Conservation (phyloP, 2,888 invertebrate genomes). For the Hololepta plana region DNA sequence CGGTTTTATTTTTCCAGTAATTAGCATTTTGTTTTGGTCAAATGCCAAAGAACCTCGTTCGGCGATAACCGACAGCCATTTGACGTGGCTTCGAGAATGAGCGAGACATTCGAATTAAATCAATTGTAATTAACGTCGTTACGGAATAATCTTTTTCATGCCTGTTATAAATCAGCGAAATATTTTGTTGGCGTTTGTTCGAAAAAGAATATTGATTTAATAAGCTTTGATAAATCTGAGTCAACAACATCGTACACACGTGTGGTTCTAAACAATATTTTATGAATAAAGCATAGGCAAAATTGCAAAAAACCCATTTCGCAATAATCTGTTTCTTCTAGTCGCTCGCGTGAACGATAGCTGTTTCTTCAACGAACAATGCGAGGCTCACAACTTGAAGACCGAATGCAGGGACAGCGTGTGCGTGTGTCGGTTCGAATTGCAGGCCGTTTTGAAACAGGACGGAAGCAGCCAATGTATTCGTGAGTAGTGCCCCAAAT, state of each 20-base stretch:
- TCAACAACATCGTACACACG: neutral
- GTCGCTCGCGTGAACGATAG: constrained; percentile 64
- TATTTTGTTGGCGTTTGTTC: constrained; percentile 2
- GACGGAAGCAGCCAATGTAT: constrained; percentile 59
- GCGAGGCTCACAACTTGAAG: constrained; percentile 51
- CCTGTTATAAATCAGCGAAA: no score
- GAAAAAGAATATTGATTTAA: neutral
- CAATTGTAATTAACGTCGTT: no score
- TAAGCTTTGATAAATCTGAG: neutral
- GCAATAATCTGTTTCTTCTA: constrained; percentile 28
- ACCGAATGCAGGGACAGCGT: constrained; percentile 66
- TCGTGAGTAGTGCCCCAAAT: constrained; percentile 32
- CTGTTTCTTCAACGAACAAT: constrained; percentile 71
- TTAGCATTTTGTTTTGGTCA: no score
- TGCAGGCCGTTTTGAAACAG: constrained; percentile 46
- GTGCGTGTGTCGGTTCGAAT: constrained; percentile 65
- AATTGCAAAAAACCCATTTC: no score
- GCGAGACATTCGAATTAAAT: no score
- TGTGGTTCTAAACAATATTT: neutral
- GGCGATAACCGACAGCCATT: no score
- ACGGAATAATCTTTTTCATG: no score
- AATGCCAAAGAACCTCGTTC: no score
- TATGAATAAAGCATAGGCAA: neutral
- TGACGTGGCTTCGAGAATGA: no score
- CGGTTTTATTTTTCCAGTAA: no score